Evolutionary conservation across 2,888 invertebrate genomes (phyloP), one percentile per base, ranked within the genome.

Genomic region (Pyrgus malvae): DNA sequence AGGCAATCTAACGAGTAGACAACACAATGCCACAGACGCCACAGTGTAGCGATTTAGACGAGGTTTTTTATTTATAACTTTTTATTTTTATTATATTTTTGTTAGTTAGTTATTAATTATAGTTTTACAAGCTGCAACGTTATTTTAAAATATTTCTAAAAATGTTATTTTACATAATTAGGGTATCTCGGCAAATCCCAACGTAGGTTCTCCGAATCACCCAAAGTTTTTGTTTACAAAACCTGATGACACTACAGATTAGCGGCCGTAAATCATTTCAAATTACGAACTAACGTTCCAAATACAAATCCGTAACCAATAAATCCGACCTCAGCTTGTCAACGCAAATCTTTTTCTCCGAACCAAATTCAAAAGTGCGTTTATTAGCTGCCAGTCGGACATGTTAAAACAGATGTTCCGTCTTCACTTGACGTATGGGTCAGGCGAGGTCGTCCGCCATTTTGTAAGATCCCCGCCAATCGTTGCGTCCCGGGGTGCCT

Each of bases 391-490:
- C 76, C 80, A 78, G 73, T 74, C 74, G 67, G 76, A 83, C 79
- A 85, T 82, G 81, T 80, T 81, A 81, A 82, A 84, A 86, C 90
- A 90, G 88, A 89, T 89, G 90, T 87, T 86, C 78, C 83, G 77
- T 76, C 77, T 80, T 78, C 70, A 72, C 77, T 79, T 89, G 88
- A 88, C 82, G 82, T 78, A 87, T 83, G 80, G 86, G 86, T 88
- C 88, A 87, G 81, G 72, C 75, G 70, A 78, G 87, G 86, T 87
- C 81, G 78, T 72, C 70, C 70, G 83, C 88, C 87, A 87, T 87
- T 83, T 85, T 83, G 81, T 68, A 65, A 74, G 77, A 73, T 77
- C 80, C 82, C 68, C 83, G 82, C 84, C 85, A 85, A 82, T 85
- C 79, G 70, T 60, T 62, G 73, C 73, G 74, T 74, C 78, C 75